Conservation (phyloP, 1,140 invertebrate genomes). For the Tribolium madens region DNA sequence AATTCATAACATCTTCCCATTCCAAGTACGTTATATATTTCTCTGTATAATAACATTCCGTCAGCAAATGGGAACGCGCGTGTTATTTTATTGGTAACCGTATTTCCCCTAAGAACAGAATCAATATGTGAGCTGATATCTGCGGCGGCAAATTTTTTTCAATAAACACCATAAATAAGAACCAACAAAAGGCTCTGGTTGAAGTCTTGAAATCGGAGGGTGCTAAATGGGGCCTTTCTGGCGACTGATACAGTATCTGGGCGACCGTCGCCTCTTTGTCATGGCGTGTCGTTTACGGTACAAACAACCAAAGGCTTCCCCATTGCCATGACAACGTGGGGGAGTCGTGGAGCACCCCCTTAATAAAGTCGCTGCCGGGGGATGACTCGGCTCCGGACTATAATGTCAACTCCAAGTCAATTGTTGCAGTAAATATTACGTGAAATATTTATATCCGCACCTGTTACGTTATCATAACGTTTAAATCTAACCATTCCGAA, state of each 20-base stretch:
- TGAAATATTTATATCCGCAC: constrained; percentile 46
- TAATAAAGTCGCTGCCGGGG: constrained; percentile 47
- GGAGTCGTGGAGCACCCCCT: constrained; percentile 37
- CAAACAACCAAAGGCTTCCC: constrained; percentile 42
- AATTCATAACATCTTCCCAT: neutral
- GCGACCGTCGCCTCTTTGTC: constrained; percentile 30
- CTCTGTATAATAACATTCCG: constrained; percentile 15
- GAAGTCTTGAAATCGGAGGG: constrained; percentile 32
- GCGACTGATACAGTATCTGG: constrained; percentile 35
- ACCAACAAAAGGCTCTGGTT: constrained; percentile 16
- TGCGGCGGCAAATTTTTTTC: constrained; percentile 29
- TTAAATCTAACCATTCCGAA: no score
- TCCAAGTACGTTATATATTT: constrained; percentile 1
- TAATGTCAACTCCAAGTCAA: constrained; percentile 51
- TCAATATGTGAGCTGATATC: constrained; percentile 30
- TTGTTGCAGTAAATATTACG: constrained; percentile 50
- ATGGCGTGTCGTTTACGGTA: constrained; percentile 34
- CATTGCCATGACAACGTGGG: constrained; percentile 41
- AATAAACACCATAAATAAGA: constrained; percentile 32
- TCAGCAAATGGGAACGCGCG: constrained; percentile 23
- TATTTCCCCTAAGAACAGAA: constrained; percentile 29
- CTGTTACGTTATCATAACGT: neutral
- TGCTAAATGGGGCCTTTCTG: constrained; percentile 44
- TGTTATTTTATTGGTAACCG: constrained; percentile 33
- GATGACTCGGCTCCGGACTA: constrained; percentile 39